Conservation (phyloP, 1,140 invertebrate species). For the Plutomurus gul region DNA sequence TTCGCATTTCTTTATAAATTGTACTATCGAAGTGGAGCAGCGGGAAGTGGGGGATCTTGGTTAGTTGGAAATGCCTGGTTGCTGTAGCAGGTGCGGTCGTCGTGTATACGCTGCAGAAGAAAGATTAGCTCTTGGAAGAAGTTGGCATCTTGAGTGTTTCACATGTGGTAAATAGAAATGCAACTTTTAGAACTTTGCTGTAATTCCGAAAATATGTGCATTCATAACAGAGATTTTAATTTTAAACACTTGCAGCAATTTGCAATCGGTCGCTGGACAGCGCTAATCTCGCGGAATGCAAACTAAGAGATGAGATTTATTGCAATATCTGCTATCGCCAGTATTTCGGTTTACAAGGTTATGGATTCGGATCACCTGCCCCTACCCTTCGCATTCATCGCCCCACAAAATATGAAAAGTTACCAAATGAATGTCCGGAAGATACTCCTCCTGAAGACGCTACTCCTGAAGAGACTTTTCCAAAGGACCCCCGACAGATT, state of each 20-base stretch:
- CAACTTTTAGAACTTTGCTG: background rate
- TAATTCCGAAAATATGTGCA: background rate
- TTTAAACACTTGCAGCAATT: background rate
- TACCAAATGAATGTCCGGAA: background rate
- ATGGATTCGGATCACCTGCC: background rate
- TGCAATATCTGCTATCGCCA: slow-evolving; percentile 26
- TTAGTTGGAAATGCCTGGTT: slow-evolving; percentile 24
- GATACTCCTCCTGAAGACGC: background rate
- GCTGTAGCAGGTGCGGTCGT: slow-evolving; percentile 20
- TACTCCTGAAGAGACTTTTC: background rate
- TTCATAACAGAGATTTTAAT: background rate
- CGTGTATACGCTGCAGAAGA: slow-evolving; percentile 38
- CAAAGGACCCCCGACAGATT: background rate
- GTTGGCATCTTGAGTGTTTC: slow-evolving; percentile 40
- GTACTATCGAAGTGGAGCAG: no score
- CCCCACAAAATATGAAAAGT: background rate
- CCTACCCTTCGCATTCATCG: background rate
- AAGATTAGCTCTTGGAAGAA: slow-evolving; percentile 1
- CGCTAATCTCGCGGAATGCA: background rate
- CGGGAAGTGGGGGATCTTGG: no score
- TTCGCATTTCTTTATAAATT: no score
- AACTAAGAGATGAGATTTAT: slow-evolving; percentile 27
- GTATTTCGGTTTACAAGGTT: slow-evolving; percentile 15
- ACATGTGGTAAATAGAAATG: slow-evolving; percentile 24
- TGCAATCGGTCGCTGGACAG: slow-evolving; percentile 33